Evolutionary conservation across 2,113 vertebrate genomes (phyloP).

Genomic region (Solea solea): DNA sequence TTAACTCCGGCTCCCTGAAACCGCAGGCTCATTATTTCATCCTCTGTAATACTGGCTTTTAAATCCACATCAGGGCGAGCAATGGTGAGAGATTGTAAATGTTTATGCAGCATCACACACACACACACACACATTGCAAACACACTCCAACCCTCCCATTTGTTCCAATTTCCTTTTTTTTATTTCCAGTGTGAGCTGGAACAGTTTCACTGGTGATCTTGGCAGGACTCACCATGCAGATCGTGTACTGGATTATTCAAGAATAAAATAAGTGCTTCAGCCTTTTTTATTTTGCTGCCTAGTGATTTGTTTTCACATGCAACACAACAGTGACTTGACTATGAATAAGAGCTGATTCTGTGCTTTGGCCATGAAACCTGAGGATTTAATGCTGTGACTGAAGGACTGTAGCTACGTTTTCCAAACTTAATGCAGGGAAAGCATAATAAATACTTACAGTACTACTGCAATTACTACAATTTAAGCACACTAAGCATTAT

Average conservation of each 20-base stretch:
- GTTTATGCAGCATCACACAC: slow-evolving; percentile 51
- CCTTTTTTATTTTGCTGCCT: neutral
- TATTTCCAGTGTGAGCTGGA: slow-evolving; percentile 24
- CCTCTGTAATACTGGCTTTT: slow-evolving; percentile 62
- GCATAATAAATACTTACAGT: too few relatives aligned
- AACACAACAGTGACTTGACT: slow-evolving; percentile 2
- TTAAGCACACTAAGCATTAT: too few relatives aligned
- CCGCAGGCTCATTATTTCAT: slow-evolving; percentile 74
- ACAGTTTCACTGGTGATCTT: neutral
- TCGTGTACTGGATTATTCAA: too few relatives aligned
- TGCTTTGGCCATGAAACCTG: neutral
- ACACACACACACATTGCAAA: neutral
- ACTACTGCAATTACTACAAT: too few relatives aligned
- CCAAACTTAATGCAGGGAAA: too few relatives aligned
- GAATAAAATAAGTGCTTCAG: too few relatives aligned
- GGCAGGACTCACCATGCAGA: too few relatives aligned
- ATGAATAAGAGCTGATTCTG: neutral
- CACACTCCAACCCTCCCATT: slow-evolving; percentile 13
- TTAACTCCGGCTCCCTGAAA: slow-evolving; percentile 65
- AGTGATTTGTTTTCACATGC: slow-evolving; percentile 16
- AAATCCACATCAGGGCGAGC: slow-evolving; percentile 69
- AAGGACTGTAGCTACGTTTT: neutral
- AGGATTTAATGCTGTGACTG: neutral
- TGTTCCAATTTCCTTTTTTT: slow-evolving; percentile 8
- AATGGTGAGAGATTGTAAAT: slow-evolving; percentile 67